A percentile compares a stretch with the other conserved stretches of the same genome.
Conservation (phyloP, 2,113 vertebrate species). For the Takifugu bimaculatus region DNA sequence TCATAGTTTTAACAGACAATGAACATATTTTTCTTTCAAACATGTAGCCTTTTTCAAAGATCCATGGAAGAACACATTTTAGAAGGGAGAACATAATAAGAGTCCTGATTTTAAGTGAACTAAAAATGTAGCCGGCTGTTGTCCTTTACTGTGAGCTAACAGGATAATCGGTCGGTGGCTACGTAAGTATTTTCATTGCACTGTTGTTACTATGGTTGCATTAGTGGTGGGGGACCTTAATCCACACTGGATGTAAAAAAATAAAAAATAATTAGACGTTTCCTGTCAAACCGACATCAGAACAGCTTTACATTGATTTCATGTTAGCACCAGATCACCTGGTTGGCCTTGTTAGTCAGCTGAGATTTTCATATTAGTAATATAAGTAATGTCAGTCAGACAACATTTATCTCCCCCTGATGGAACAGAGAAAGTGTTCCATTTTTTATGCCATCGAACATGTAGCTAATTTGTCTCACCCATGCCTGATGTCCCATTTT, state of each 20-base stretch:
- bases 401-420: no score
- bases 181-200: constrained; percentile 50
- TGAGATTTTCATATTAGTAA: no score
- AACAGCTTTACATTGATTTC: no score
- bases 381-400: no score
- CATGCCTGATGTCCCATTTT: constrained; percentile 8
- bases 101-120: constrained; percentile 49
- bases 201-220: constrained; percentile 31
- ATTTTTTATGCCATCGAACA: no score
- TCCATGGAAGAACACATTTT: constrained; percentile 67
- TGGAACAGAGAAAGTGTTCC: no score
- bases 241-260: background rate
- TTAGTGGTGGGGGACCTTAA: constrained; percentile 2
- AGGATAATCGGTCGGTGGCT: constrained; percentile 60
- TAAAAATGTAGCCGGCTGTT: constrained; percentile 62
- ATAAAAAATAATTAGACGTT: no score
- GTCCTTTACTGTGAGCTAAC: constrained; percentile 63
- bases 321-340: no score
- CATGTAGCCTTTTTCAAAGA: constrained; percentile 63
- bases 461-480: background rate
- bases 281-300: no score
- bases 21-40: constrained; percentile 70
- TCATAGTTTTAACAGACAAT: constrained; percentile 28
- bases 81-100: constrained; percentile 55
- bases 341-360: no score